A percentile compares a stretch with the other conserved stretches of the same genome.
phyloP scores from a whole-genome alignment of 2,113 vertebrate genomes.

The Brienomyrus longianalis region DNA sequence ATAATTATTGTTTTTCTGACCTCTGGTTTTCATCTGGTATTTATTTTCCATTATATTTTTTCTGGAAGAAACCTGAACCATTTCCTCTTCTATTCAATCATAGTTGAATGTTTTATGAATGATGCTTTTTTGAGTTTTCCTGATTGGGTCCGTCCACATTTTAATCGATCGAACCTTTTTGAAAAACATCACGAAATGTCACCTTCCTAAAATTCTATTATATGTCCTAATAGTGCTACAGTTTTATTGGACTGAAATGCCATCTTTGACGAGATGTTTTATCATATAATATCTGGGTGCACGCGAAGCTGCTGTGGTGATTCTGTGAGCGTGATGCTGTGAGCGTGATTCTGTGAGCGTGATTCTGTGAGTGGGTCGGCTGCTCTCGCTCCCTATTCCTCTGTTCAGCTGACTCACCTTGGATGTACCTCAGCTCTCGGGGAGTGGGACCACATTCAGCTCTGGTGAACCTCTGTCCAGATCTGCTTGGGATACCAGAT shows the following conservation, averaged over 20 bases:
- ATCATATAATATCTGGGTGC: neutral
- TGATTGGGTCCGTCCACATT: neutral
- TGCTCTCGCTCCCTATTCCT: neutral
- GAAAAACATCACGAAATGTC: neutral
- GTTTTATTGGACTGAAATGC: neutral
- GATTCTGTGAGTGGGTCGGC: neutral
- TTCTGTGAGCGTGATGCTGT: neutral
- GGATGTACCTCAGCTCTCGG: neutral
- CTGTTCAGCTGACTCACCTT: neutral
- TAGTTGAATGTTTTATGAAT: neutral
- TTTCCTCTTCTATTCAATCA: neutral
- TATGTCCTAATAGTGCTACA: neutral
- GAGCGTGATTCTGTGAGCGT: no score
- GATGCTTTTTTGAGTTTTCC: neutral
- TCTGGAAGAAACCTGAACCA: neutral
- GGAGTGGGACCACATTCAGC: neutral
- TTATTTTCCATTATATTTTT: neutral
- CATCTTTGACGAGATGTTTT: neutral
- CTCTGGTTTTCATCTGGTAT: slow-evolving; percentile 8
- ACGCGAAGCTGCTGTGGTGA: neutral
- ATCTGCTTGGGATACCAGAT: neutral
- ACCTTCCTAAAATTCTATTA: neutral
- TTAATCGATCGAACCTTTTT: neutral
- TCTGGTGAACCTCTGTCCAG: neutral
- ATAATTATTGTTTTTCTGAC: slow-evolving; percentile 4